Conservation (phyloP, 1,140 invertebrate genomes). For the Eupristina koningsbergeri region DNA sequence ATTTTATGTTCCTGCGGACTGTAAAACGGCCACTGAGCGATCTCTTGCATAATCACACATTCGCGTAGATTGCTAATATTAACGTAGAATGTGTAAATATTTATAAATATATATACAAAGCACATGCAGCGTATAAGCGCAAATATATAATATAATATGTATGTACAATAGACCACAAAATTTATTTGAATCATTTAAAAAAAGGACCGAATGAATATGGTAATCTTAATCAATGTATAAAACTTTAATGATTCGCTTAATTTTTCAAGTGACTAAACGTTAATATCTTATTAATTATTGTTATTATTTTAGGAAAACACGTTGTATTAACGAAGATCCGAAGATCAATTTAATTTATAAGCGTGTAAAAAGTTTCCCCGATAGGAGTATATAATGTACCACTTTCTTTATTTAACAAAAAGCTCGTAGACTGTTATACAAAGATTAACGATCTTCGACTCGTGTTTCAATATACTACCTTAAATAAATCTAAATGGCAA, state of each 20-base stretch:
- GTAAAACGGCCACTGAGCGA: constrained; percentile 63
- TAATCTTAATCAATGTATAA: constrained; percentile 32
- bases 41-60: constrained; percentile 68
- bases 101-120: constrained; percentile 42
- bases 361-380: constrained; percentile 44
- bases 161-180: constrained; percentile 41
- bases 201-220: constrained; percentile 52
- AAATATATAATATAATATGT: constrained; percentile 45
- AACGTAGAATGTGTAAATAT: constrained; percentile 49
- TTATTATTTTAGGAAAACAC: constrained; percentile 45
- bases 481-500: constrained; percentile 60
- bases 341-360: constrained; percentile 59
- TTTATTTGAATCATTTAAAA: constrained; percentile 48
- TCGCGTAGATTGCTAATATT: constrained; percentile 49
- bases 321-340: constrained; percentile 44
- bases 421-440: constrained; percentile 60
- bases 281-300: constrained; percentile 54
- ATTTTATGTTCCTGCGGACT: constrained; percentile 70
- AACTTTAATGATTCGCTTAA: constrained; percentile 43
- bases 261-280: constrained; percentile 40
- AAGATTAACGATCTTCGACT: constrained; percentile 56
- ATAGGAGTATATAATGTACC: constrained; percentile 57
- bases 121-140: constrained; percentile 27
- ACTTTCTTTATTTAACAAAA: constrained; percentile 58
- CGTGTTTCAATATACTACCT: constrained; percentile 61